Conservation (phyloP, 2,797 vertebrate species). For the Acanthurus tractus region DNA sequence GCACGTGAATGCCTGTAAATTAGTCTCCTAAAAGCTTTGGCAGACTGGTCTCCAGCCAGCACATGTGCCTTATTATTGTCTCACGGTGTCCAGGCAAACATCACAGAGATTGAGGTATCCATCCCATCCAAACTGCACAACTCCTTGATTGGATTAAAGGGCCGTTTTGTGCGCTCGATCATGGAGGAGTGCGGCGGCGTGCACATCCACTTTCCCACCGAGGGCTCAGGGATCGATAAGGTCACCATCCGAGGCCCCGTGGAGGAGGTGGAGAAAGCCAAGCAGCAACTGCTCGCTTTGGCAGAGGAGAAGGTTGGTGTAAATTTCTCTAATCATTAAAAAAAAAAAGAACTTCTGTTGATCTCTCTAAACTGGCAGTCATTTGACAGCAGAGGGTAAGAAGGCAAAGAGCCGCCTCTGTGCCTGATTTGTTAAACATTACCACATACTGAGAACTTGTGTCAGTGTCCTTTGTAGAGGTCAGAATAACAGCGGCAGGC, state of each 20-base stretch:
- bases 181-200: conserved; percentile 99
- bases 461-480: conserved; percentile 22
- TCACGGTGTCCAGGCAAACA: conserved; percentile 90
- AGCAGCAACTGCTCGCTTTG: conserved; percentile 94
- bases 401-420: conserved; percentile 15
- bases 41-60: not conserved
- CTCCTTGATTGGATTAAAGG: conserved; percentile 97
- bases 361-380: conserved; percentile 30
- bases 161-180: conserved; percentile 97
- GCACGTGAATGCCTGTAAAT: not conserved
- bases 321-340: conserved; percentile 14
- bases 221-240: conserved; percentile 96
- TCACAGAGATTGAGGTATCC: conserved; percentile 94
- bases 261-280: conserved; percentile 97
- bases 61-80: not conserved
- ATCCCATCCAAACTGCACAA: conserved; percentile 98
- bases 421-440: conserved; percentile 3
- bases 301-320: conserved; percentile 97
- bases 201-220: conserved; percentile 98
- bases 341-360: conserved; percentile 31
- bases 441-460: conserved; percentile 10
- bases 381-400: not conserved
- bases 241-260: conserved; percentile 95
- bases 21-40: not conserved
- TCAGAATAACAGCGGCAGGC: conserved; percentile 9